Evolutionary conservation across 2,797 vertebrate genomes (phyloP).

Genomic region (Neoniphon sammara): DNA sequence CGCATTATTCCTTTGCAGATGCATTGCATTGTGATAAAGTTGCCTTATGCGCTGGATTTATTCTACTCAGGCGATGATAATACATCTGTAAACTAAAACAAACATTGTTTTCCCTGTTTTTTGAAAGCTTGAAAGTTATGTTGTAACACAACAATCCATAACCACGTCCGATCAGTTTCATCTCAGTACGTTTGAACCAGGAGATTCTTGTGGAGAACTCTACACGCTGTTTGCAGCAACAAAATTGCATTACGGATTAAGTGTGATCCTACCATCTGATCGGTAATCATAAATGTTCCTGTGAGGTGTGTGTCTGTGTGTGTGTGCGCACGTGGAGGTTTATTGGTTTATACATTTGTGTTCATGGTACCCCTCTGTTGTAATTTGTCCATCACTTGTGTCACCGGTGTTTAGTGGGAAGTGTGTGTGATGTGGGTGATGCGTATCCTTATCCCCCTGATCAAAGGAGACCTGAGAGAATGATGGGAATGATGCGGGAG

Average conservation of each 20-base stretch:
- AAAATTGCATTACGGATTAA: background rate
- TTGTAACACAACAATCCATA: background rate
- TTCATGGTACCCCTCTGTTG: slow-evolving; percentile 11
- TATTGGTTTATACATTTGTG: slow-evolving; percentile 1
- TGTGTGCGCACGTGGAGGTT: background rate
- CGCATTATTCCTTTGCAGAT: too few relatives aligned
- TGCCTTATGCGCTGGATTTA: too few relatives aligned
- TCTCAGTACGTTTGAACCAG: background rate
- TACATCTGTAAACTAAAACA: too few relatives aligned
- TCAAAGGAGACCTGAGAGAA: slow-evolving; percentile 60
- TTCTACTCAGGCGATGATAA: too few relatives aligned
- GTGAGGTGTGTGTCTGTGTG: slow-evolving; percentile 9
- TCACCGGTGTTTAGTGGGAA: slow-evolving; percentile 34
- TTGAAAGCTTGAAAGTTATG: too few relatives aligned
- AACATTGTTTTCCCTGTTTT: too few relatives aligned
- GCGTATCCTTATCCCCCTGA: slow-evolving; percentile 53
- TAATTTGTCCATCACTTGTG: slow-evolving; percentile 40
- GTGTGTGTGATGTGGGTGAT: slow-evolving; percentile 38
- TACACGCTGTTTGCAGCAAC: slow-evolving; percentile 1
- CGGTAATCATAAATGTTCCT: background rate
- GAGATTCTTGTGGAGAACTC: background rate
- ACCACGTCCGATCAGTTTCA: background rate
- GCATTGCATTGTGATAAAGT: too few relatives aligned
- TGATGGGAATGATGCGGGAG: slow-evolving; percentile 60
- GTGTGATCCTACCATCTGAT: slow-evolving; percentile 2